Percentiles rank a stretch among this genome's conserved stretches.
phyloP scores from a whole-genome alignment of 1,140 invertebrate species.

The Ips typographus region DNA sequence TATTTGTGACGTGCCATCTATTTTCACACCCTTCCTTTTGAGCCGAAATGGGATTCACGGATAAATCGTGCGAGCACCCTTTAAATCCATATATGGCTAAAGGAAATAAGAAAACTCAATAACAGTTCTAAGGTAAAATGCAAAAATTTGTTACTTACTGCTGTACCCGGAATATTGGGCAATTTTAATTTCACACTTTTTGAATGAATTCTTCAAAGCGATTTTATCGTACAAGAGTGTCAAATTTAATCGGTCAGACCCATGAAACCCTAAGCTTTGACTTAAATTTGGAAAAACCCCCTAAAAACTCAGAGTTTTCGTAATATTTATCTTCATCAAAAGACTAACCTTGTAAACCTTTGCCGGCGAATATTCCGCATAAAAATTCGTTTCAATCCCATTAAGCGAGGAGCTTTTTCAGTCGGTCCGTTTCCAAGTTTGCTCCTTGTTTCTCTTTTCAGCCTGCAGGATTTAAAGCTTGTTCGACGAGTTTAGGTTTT shows the following conservation, averaged over 20 bases:
- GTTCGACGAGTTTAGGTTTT: constrained; percentile 1
- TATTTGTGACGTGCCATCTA: constrained; percentile 31
- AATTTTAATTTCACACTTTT: no score
- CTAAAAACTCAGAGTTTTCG: neutral
- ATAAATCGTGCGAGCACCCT: constrained; percentile 17
- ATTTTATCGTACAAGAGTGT: no score
- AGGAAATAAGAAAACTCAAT: no score
- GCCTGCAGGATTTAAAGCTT: neutral
- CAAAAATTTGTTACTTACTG: no score
- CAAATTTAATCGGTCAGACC: no score
- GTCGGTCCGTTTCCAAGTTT: neutral
- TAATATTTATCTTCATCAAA: constrained; percentile 7
- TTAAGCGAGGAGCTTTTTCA: constrained; percentile 3
- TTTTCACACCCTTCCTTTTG: constrained; percentile 23
- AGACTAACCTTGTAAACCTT: constrained; percentile 6
- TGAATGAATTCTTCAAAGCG: no score
- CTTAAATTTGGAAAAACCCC: neutral
- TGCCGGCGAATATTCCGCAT: neutral
- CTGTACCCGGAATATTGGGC: no score
- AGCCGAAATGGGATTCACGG: constrained; percentile 22
- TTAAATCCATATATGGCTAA: neutral
- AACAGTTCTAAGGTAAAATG: no score
- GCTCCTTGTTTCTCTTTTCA: neutral
- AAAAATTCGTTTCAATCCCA: constrained; percentile 2
- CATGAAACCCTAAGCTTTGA: neutral